Evolutionary conservation across 2,113 vertebrate species (phyloP), one percentile per base, ranked within the genome.

Genomic region (Chitala chitala): DNA sequence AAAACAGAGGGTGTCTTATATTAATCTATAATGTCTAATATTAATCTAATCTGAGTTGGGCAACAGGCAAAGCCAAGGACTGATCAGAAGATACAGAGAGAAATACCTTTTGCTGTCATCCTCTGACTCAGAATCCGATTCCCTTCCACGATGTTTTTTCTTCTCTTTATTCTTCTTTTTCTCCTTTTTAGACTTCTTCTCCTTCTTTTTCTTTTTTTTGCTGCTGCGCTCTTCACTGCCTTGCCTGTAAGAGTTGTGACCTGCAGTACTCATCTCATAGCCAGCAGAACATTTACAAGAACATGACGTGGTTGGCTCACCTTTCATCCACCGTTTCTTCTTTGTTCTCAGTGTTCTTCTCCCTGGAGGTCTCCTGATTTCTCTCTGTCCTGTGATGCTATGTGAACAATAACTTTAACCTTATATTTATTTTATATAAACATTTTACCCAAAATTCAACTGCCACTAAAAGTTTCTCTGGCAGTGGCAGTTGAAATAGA

Each of bases 141-240:
- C 90, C 72, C 63, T 88, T 77, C 84, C 91, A 69, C 84, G 84
- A 9, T 86, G 83, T 38, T 91, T 92, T 51, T 91, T 92, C 55
- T 91, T 92, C 56, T 95, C 94, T 26, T 92, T 89, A 10, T 94
- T 93, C 80, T 94, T 92, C 64, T 86, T 90, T 77, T 90, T 94
- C 17, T 91, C 92, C 64, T 92, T 89, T 26, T 94, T 93, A 68
- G 91, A 88, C 0, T 78, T 90, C 78, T 84, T 88, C 36, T 94
- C 92, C 48, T 94, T 91, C 69, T 92, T 92, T 78, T 82, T 81
- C 80, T 93, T 96, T 75, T 91, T 95, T 81, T 84, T 79, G 51
- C 79, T 81, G 5, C 89, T 87, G 0, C 55, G 76, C 26, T 59
- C 24, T 29, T 6, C 26, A 9, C 24, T 29, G 8, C 56, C 12